phyloP scores from a whole-genome alignment of 1,140 invertebrate species.

The Drosophila auraria region DNA sequence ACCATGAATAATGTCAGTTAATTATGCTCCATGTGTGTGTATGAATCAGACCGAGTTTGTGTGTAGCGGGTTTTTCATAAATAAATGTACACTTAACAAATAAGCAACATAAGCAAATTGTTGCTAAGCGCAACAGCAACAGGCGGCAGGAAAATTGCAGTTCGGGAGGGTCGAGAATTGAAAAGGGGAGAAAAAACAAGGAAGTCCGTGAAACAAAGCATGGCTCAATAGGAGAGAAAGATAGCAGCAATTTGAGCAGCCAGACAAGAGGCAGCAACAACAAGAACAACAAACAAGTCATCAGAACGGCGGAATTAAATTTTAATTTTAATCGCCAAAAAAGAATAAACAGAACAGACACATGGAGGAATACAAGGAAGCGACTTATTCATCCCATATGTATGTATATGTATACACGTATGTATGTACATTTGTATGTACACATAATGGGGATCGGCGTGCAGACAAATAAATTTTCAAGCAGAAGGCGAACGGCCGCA shows the following conservation, averaged over 20 bases:
- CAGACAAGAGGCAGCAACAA: conserved; percentile 46
- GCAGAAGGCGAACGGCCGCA: conserved; percentile 50
- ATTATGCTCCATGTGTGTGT: conserved; percentile 48
- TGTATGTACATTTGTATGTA: conserved; percentile 21
- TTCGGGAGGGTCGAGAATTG: no score
- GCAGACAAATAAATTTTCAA: conserved; percentile 80
- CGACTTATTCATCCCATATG: conserved; percentile 26
- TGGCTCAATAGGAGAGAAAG: conserved; percentile 58
- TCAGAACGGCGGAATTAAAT: conserved; percentile 66
- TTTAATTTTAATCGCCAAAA: conserved; percentile 82
- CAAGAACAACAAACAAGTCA: conserved; percentile 35
- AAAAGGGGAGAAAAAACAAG: conserved; percentile 50
- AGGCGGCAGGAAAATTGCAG: conserved; percentile 49
- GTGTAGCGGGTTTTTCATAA: conserved; percentile 62
- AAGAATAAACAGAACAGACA: conserved; percentile 60
- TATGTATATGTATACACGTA: conserved; percentile 1
- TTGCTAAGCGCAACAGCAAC: conserved; percentile 72
- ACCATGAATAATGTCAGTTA: conserved; percentile 75
- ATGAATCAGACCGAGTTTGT: conserved; percentile 24
- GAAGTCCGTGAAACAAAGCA: conserved; percentile 76
- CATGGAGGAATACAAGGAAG: conserved; percentile 44
- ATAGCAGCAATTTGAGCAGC: conserved; percentile 36
- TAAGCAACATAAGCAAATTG: conserved; percentile 70
- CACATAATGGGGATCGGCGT: conserved; percentile 67
- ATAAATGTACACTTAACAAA: conserved; percentile 80